A percentile compares a stretch with the other conserved stretches of the same genome.
These are phyloP conservation scores for Drosophila ironensis DNA, from an alignment of 1,140 invertebrate genomes.

Conservation along the genomic window DNA sequence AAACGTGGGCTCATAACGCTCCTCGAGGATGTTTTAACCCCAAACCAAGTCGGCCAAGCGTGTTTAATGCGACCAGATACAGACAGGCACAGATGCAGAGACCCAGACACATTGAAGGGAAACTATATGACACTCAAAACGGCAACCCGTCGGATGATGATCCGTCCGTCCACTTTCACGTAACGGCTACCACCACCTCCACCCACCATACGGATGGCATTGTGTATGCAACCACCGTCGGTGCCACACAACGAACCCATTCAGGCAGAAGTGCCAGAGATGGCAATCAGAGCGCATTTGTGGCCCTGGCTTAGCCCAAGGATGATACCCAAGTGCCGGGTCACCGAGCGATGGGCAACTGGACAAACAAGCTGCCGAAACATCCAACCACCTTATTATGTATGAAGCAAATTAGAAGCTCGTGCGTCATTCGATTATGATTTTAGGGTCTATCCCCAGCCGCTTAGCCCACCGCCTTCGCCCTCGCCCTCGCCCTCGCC, in stretches of 20 bases:
- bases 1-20: constrained; percentile 47
- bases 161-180: too few relatives aligned
- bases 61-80: constrained; percentile 48
- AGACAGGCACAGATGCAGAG: constrained; percentile 17
- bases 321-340: too few relatives aligned
- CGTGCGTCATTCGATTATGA: constrained; percentile 77
- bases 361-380: constrained; percentile 41
- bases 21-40: constrained; percentile 14
- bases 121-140: constrained; percentile 57
- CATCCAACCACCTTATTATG: constrained; percentile 11
- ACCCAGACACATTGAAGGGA: too few relatives aligned
- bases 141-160: constrained; percentile 14
- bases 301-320: constrained; percentile 43
- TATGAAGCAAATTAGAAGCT: constrained; percentile 51
- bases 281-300: constrained; percentile 70
- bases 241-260: constrained; percentile 55
- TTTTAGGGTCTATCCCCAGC: constrained; percentile 37
- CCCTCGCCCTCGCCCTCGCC: too few relatives aligned
- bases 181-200: too few relatives aligned
- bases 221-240: constrained; percentile 30
- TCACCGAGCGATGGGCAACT: too few relatives aligned
- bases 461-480: neutral
- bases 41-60: constrained; percentile 47
- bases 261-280: constrained; percentile 49
- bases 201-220: constrained; percentile 32